Base-by-base conservation (phyloP, 2,113 vertebrate species). In the Pagrus major region DNA sequence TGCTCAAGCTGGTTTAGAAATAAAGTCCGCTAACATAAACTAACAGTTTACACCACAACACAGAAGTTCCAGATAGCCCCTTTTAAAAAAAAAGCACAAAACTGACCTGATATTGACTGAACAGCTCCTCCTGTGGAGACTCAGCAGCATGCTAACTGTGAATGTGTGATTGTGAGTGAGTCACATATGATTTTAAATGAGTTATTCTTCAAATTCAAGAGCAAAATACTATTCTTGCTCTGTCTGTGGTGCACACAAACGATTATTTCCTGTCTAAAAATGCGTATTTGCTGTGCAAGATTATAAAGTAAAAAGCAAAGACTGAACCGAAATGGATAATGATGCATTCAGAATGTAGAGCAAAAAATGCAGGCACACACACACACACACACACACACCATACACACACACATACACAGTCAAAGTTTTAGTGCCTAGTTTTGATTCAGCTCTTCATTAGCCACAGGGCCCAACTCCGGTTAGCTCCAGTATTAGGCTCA, bases 401-500 rank as follows among this genome's bases (percentile, higher is more conserved):
- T 47, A 78, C 23, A 86, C 59, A 80, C 87, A 88, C 84, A 85
- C 80, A 88, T 27, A 23, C 76, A 82, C 86, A 91, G 80, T 79
- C 87, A 92, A 94, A 94, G 91, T 97, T 96, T 94, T 96, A 96
- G 95, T 97, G 96, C 96, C 96, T 97, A 97, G 96, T 97, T 98
- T 98, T 97, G 96, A 96, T 97, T 97, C 96, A 96, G 95, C 97
- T 97, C 96, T 96, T 93, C 95, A 96, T 96, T 96, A 96, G 96
- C 97, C 97, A 96, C 96, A 95, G 96, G 97, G 96, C 95, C 95
- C 95, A 86, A 96, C 96, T 97, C 96, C 95, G 97, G 97, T 96
- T 97, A 97, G 97, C 98, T 97, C 96, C 96, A 98, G 98, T 98
- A 99, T 99, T 98, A 98, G 97, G 97, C 97, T 97, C 97, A 98